Conservation (phyloP, 2,888 invertebrate species). For the Keiferia lycopersicella region DNA sequence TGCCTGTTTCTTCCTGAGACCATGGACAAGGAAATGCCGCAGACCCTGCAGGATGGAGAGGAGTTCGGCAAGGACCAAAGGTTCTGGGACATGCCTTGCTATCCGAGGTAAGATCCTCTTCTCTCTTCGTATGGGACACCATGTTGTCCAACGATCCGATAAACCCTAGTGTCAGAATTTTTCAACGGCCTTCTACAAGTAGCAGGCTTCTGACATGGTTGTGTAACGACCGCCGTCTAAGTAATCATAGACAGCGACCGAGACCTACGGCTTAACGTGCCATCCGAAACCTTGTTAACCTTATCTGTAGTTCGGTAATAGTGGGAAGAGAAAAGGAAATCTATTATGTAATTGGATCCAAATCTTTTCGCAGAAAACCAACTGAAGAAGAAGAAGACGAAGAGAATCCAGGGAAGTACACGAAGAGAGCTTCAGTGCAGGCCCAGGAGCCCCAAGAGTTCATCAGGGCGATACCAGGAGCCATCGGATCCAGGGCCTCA, state of each 20-base stretch:
- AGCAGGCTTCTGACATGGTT: too few species aligned
- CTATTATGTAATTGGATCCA: too few species aligned
- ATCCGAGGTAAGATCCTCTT: slow-evolving; percentile 76
- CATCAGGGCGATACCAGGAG: slow-evolving; percentile 57
- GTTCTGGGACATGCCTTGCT: slow-evolving; percentile 91
- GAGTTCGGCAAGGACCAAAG: slow-evolving; percentile 90
- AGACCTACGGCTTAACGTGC: too few species aligned
- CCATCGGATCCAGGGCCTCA: slow-evolving; percentile 65
- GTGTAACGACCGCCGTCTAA: too few species aligned
- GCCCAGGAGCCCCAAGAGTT: slow-evolving; percentile 47
- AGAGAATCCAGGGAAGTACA: slow-evolving; percentile 56
- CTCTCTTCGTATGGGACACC: too few species aligned
- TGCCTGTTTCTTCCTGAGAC: slow-evolving; percentile 92
- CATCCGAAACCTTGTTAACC: too few species aligned
- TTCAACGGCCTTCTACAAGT: too few species aligned
- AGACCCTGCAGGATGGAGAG: slow-evolving; percentile 92
- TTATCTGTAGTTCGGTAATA: too few species aligned
- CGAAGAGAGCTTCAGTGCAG: slow-evolving; percentile 46
- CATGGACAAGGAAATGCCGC: slow-evolving; percentile 91
- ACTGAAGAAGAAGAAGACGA: slow-evolving; percentile 42
- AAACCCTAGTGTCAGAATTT: too few species aligned
- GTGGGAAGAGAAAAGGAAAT: too few species aligned
- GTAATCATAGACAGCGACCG: too few species aligned
- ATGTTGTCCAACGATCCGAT: too few species aligned
- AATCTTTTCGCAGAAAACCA: slow-evolving; percentile 49